phyloP scores from a whole-genome alignment of 1,140 invertebrate genomes.

The Camponotus vicinus region DNA sequence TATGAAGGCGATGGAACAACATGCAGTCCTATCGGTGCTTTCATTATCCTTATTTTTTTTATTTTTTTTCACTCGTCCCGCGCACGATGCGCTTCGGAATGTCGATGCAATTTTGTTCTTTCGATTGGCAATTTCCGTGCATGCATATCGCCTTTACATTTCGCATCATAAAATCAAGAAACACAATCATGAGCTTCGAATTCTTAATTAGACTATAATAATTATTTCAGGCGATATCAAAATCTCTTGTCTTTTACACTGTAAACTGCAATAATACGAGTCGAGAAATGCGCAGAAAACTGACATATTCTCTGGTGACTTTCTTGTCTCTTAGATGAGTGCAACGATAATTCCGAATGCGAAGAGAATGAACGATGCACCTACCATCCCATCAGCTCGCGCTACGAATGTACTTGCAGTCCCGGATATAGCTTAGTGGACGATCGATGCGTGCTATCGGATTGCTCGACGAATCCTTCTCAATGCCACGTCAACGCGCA shows the following conservation, averaged over 20 bases:
- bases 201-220: not conserved
- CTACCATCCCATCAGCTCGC: conserved; percentile 86
- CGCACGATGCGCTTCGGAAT: conserved; percentile 32
- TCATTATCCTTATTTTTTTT: conserved; percentile 62
- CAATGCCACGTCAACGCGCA: conserved; percentile 89
- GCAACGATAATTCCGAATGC: conserved; percentile 90
- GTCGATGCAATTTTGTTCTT: conserved; percentile 29
- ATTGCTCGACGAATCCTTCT: conserved; percentile 82
- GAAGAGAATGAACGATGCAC: conserved; percentile 92
- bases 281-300: not conserved
- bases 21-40: conserved; percentile 88
- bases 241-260: not conserved
- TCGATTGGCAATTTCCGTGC: not conserved
- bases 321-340: conserved; percentile 86
- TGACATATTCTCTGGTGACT: not conserved
- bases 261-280: not conserved
- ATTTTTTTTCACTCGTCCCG: conserved; percentile 11
- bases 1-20: conserved; percentile 93
- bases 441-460: conserved; percentile 86
- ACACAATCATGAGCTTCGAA: not conserved
- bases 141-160: conserved; percentile 55
- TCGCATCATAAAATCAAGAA: conserved; percentile 31
- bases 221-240: conserved; percentile 21
- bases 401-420: conserved; percentile 91
- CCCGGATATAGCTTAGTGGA: conserved; percentile 86